Percentiles rank a stretch among this genome's conserved stretches.
phyloP scores from a whole-genome alignment of 2,113 vertebrate genomes.

The Mesembrinibis cayennensis region DNA sequence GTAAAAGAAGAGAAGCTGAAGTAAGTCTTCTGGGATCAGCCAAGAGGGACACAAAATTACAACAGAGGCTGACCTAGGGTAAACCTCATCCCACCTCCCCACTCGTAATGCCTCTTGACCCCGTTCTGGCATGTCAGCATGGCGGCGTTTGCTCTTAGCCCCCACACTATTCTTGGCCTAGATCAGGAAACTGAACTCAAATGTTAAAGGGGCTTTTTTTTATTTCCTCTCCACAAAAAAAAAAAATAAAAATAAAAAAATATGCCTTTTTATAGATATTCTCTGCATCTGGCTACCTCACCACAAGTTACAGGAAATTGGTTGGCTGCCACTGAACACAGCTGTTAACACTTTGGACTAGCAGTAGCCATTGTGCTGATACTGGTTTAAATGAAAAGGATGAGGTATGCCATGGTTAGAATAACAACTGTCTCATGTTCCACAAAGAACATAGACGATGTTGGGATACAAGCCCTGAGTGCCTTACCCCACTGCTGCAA shows the following conservation, averaged over 20 bases:
- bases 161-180: neutral
- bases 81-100: neutral
- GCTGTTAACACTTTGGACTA: conserved; percentile 59
- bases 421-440: conserved; percentile 1
- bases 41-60: neutral
- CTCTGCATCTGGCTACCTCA: conserved; percentile 34
- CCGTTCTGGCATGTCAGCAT: neutral
- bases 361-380: conserved; percentile 42
- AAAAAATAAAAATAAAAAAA: neutral
- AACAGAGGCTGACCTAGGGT: neutral
- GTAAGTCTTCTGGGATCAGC: neutral
- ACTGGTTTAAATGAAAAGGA: neutral
- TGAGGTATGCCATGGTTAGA: conserved; percentile 7
- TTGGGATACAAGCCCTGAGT: neutral
- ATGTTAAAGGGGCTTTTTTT: neutral
- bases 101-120: neutral
- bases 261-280: conserved; percentile 30
- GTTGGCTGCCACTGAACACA: conserved; percentile 49
- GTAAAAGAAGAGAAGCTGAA: neutral
- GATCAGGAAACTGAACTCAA: neutral
- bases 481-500: neutral
- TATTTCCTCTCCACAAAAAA: neutral
- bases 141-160: neutral
- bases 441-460: neutral
- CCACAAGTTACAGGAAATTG: conserved; percentile 53